Evolutionary conservation across 2,888 invertebrate species (phyloP).

Genomic region (Trimorus sp.): DNA sequence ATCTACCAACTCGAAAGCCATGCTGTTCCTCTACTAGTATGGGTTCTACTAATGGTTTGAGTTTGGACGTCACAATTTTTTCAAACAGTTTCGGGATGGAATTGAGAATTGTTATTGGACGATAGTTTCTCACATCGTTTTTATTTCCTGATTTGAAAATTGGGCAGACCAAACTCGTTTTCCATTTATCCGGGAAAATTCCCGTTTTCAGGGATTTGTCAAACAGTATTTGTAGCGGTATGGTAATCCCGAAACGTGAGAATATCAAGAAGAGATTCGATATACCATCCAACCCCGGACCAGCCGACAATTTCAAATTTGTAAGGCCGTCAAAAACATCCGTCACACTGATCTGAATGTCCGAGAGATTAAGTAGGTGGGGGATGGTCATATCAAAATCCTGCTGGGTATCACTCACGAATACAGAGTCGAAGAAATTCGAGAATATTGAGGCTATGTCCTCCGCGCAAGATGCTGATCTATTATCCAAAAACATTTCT

Average conservation of each 20-base stretch:
- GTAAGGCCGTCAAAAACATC: not conserved
- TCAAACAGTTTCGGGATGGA: conserved; percentile 12
- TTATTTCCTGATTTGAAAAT: not conserved
- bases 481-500: no score
- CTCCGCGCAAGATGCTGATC: no score
- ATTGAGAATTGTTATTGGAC: not conserved
- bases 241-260: not conserved
- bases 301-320: not conserved
- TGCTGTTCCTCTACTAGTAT: conserved; percentile 21
- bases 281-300: not conserved
- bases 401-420: no score
- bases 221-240: not conserved
- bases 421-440: no score
- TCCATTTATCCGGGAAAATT: not conserved
- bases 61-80: not conserved
- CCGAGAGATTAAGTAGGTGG: not conserved
- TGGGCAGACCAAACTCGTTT: not conserved
- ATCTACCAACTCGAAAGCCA: conserved; percentile 20
- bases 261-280: not conserved
- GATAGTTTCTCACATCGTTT: not conserved
- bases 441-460: no score
- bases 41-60: not conserved
- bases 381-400: not conserved
- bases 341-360: not conserved
- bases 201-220: not conserved